Conservation (phyloP, 1,140 invertebrate genomes). For the Calliphora vicina region DNA sequence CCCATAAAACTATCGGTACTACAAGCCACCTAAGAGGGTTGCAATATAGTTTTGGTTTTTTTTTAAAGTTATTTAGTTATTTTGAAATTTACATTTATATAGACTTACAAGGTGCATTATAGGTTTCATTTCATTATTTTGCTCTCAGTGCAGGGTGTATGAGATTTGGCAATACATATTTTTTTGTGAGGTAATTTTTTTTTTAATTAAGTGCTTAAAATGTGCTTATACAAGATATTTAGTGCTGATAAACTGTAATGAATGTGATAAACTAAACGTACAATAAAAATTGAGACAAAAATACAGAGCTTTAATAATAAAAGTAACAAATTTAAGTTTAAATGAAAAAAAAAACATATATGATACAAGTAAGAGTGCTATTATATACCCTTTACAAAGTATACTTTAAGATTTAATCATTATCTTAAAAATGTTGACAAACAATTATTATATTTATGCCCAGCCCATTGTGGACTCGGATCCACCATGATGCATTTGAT, state of each 20-base stretch:
- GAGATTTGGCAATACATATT: background rate
- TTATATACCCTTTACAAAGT: no score
- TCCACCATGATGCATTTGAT: no score
- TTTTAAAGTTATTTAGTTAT: background rate
- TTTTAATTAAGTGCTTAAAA: background rate
- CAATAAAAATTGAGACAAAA: no score
- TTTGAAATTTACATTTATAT: background rate
- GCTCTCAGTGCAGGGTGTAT: background rate
- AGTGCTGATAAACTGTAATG: background rate
- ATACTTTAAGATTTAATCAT: no score
- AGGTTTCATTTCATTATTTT: background rate
- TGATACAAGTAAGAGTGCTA: no score
- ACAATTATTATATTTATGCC: no score
- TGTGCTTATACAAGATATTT: background rate
- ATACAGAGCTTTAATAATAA: no score
- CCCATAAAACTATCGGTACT: slow-evolving; percentile 87
- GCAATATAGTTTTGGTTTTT: background rate
- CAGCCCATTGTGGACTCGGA: no score
- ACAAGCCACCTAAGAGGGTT: slow-evolving; percentile 75
- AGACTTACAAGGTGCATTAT: background rate
- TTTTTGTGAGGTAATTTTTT: background rate
- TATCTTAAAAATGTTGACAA: no score
- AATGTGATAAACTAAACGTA: no score
- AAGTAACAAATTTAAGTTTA: no score
- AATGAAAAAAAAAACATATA: no score